Evolutionary conservation across 2,888 invertebrate genomes (phyloP).

Genomic region (Pammene aurita): DNA sequence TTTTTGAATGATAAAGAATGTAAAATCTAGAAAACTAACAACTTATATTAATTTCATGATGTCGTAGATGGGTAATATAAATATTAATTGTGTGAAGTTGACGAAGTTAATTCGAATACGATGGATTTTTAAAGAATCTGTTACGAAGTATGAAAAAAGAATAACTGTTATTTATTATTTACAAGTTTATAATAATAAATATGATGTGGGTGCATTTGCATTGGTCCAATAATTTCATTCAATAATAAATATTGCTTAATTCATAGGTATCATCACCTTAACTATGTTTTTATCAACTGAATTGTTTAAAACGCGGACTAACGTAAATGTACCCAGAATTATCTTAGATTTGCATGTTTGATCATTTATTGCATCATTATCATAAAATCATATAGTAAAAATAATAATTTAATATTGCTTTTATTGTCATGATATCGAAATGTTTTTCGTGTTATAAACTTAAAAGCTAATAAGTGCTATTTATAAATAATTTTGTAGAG

Average conservation of each 20-base stretch:
- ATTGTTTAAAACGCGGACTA: background rate
- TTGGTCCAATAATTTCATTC: background rate
- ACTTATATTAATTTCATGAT: background rate
- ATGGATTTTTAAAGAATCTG: background rate
- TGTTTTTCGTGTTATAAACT: slow-evolving; percentile 1
- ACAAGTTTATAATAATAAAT: background rate
- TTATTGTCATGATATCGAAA: background rate
- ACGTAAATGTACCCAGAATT: background rate
- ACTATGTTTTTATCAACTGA: background rate
- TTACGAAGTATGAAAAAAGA: background rate
- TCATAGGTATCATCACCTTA: background rate
- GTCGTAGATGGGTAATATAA: background rate
- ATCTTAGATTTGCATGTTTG: slow-evolving; percentile 21
- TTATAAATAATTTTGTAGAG: background rate
- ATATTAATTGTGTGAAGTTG: background rate
- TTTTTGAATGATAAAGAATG: background rate
- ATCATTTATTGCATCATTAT: slow-evolving; percentile 27
- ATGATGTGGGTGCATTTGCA: background rate
- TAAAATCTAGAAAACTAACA: too few species aligned
- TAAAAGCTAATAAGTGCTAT: background rate
- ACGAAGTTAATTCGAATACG: background rate
- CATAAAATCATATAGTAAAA: slow-evolving; percentile 3
- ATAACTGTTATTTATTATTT: background rate
- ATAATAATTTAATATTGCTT: slow-evolving; percentile 7
- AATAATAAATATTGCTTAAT: background rate